Percentiles rank a stretch among this genome's conserved stretches.
Evolutionary conservation across 2,113 vertebrate genomes (phyloP).

Genomic region (Toxostoma redivivum): DNA sequence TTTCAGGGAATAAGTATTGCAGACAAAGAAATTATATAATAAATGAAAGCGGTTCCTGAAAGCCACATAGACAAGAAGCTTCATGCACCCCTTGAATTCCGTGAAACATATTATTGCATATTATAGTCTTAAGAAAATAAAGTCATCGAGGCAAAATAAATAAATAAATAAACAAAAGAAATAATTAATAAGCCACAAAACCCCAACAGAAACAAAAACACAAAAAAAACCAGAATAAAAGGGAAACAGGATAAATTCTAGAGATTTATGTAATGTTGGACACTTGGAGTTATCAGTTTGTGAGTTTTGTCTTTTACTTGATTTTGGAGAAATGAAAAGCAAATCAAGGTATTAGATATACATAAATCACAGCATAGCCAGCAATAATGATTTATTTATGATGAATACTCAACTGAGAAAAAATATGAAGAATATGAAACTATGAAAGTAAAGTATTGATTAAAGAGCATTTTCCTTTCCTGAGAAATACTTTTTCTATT

Average conservation of each 20-base stretch:
- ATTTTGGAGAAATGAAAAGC: not conserved
- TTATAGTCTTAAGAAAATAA: not conserved
- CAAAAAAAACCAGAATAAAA: not conserved
- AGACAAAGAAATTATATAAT: not conserved
- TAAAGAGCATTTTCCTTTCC: not conserved
- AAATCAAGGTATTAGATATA: not conserved
- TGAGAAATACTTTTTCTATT: not conserved
- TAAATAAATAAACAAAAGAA: not conserved
- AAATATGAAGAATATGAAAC: not conserved
- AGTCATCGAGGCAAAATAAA: fast-evolving
- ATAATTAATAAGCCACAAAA: not conserved
- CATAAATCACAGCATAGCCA: not conserved
- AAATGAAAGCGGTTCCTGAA: not conserved
- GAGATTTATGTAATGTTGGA: not conserved
- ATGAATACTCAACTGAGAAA: not conserved
- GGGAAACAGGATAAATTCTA: not conserved
- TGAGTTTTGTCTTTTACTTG: not conserved
- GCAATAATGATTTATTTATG: not conserved
- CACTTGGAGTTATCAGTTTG: not conserved
- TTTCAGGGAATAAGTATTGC: not conserved
- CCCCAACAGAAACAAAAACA: not conserved
- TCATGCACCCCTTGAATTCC: not conserved
- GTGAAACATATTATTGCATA: not conserved
- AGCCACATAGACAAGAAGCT: not conserved
- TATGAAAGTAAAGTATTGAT: not conserved